phyloP scores from a whole-genome alignment of 2,797 vertebrate species.

The Sebastes alutus region DNA sequence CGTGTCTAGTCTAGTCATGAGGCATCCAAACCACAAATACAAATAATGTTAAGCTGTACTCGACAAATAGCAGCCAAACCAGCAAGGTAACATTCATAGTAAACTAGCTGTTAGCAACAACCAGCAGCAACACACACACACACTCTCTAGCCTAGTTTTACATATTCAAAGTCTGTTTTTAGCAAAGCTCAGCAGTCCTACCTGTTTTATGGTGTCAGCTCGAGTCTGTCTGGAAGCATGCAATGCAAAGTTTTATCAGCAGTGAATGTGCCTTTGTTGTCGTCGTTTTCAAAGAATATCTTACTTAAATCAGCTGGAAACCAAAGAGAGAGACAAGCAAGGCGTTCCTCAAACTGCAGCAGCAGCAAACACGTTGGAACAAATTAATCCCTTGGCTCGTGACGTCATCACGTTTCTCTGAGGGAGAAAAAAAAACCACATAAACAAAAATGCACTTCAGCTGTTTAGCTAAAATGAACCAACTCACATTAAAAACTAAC shows the following conservation, averaged over 20 bases:
- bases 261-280: background rate
- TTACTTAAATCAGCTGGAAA: background rate
- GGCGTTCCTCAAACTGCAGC: conserved; percentile 7
- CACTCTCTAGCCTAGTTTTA: no score
- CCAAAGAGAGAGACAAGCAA: background rate
- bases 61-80: background rate
- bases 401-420: conserved; percentile 68
- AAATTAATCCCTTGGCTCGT: conserved; percentile 22
- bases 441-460: background rate
- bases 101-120: background rate
- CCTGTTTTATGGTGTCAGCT: conserved; percentile 18
- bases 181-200: conserved; percentile 11
- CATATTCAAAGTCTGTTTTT: background rate
- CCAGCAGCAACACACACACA: background rate
- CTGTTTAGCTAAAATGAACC: background rate
- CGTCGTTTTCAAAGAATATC: background rate
- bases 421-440: background rate
- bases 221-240: conserved; percentile 5
- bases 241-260: background rate
- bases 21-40: background rate
- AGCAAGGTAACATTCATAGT: background rate
- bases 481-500: background rate
- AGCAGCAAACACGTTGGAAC: background rate
- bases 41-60: background rate
- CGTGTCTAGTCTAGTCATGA: background rate